Base-by-base conservation (phyloP, 2,888 invertebrate genomes). In the Keiferia lycopersicella region DNA sequence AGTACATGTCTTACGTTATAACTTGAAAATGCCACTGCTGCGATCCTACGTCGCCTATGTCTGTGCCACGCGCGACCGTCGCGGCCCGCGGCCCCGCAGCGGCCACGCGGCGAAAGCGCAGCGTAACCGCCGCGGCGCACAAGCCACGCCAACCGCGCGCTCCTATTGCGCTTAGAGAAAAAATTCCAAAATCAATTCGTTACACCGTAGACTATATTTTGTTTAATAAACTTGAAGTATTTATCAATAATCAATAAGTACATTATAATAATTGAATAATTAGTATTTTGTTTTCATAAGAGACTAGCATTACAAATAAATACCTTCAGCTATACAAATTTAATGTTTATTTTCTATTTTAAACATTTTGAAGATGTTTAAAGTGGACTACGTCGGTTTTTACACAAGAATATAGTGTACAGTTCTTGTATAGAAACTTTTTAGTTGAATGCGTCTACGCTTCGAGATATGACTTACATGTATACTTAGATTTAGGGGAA, bases 241-340 rank as follows among this genome's bases (percentile, higher is more conserved):
- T 87, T 89, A 90, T 91, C 89, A 86, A 90, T 90, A 90, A 91
- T 91, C 91, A 90, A 89, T 90, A 90, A 91, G 91, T 91, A 91
- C 91, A 87, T 91, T 91, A 91, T 85, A 88, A 90, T 91, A 91
- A 91, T 91, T 91, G 90, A 91, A 91, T 91, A 89, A 88, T 91
- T 91, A 91, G 90, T 91, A 89, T 90, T 83, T 89, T 87, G 88
- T 88, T 91, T 73, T 91, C 89, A 90, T 90, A 91, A 91, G 90
- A 91, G 88, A 91, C 91, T 91, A 91, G 91, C 91, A 90, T 90
- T 91, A 91, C 89, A 91, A 91, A 91, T 90, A 88, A 91, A 91
- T 90, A 91, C 86, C 87, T 88, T 90, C 91, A 90, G 91, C 91
- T 91, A 91, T 91, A 91, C 90, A 89, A 88, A 88, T 86, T 90